A percentile compares a stretch with the other conserved stretches of the same genome.
Evolutionary conservation across 2,888 invertebrate species (phyloP).

Genomic region (Sympetrum striolatum): DNA sequence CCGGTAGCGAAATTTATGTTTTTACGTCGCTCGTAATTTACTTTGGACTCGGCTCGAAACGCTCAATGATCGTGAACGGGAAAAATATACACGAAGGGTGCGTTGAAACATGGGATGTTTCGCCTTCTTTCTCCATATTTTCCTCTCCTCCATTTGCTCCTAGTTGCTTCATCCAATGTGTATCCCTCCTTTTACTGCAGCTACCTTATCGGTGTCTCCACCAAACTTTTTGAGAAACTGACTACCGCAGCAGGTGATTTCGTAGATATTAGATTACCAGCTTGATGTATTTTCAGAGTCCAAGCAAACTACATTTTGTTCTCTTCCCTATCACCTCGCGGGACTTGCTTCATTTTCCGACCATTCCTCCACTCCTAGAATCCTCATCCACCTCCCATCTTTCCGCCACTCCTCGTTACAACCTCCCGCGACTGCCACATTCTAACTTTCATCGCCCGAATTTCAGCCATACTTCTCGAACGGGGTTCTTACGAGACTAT

Average conservation of each 20-base stretch:
- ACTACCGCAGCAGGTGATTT: slow-evolving; percentile 34
- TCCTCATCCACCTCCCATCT: not conserved
- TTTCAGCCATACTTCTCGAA: not conserved
- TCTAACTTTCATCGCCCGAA: not conserved
- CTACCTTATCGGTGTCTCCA: not conserved
- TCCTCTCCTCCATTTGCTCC: not conserved
- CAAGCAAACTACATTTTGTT: slow-evolving; percentile 39
- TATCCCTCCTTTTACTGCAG: not conserved
- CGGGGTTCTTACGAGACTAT: not conserved
- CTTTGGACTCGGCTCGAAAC: not conserved
- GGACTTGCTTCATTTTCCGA: slow-evolving; percentile 9
- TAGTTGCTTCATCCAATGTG: not conserved
- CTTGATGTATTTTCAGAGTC: slow-evolving; percentile 42
- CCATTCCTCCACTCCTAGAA: too few relatives aligned
- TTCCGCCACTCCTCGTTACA: not conserved
- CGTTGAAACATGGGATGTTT: not conserved
- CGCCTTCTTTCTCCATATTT: not conserved
- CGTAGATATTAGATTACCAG: slow-evolving; percentile 34
- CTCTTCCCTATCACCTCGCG: slow-evolving; percentile 20
- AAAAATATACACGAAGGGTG: not conserved
- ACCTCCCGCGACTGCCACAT: not conserved
- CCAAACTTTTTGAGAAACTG: slow-evolving; percentile 25
- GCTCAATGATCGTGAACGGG: not conserved
- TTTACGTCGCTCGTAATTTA: not conserved
- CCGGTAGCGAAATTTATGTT: not conserved